phyloP scores from a whole-genome alignment of 2,888 invertebrate species.

The Theretra japonica region DNA sequence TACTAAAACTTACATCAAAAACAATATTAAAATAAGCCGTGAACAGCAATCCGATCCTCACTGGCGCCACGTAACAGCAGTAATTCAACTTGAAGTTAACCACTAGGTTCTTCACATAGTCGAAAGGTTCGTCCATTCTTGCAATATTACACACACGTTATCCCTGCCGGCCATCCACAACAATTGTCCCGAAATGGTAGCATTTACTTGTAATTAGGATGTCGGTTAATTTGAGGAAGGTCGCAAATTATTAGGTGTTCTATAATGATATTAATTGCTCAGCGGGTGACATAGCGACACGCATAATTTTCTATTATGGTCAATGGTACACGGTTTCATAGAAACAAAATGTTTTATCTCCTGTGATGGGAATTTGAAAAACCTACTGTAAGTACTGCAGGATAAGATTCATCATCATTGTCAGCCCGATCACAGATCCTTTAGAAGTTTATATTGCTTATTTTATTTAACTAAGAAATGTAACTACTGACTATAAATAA shows the following conservation, averaged over 20 bases:
- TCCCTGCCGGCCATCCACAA: slow-evolving; percentile 34
- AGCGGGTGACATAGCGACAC: slow-evolving; percentile 38
- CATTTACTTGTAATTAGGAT: slow-evolving; percentile 67
- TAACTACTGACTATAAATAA: no score
- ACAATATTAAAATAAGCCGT: slow-evolving; percentile 62
- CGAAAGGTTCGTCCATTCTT: slow-evolving; percentile 58
- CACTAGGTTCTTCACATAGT: slow-evolving; percentile 53
- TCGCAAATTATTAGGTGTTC: slow-evolving; percentile 53
- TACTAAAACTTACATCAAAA: slow-evolving; percentile 57
- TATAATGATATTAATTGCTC: slow-evolving; percentile 51
- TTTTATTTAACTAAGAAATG: no score
- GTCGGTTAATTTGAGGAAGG: slow-evolving; percentile 62
- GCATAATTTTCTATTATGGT: slow-evolving; percentile 28
- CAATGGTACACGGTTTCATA: neutral
- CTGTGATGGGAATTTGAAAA: no score
- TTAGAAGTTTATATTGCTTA: no score
- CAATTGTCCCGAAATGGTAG: slow-evolving; percentile 37
- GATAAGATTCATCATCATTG: no score
- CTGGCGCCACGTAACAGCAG: slow-evolving; percentile 65
- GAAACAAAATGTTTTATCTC: neutral
- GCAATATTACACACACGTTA: slow-evolving; percentile 27
- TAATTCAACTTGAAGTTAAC: slow-evolving; percentile 60
- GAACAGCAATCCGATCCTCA: slow-evolving; percentile 61
- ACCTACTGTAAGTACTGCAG: no score
- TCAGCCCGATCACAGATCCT: no score